These are phyloP conservation scores for Lasioglossum malachurum DNA, from an alignment of 2,888 invertebrate species.

Conservation along the genomic window DNA sequence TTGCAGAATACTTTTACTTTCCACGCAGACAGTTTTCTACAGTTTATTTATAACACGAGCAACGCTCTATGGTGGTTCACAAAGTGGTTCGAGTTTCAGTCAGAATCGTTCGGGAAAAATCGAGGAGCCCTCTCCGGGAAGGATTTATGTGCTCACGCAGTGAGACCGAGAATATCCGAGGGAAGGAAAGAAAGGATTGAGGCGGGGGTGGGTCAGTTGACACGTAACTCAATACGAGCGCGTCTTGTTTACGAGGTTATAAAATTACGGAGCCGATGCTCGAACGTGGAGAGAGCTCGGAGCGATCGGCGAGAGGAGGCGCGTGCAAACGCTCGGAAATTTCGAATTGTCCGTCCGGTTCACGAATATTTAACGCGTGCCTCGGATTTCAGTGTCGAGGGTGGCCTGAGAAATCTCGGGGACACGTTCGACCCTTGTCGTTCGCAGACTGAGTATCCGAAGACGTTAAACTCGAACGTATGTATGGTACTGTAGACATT, in stretches of 20 bases:
- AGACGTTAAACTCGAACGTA: neutral
- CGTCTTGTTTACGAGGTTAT: slow-evolving; percentile 83
- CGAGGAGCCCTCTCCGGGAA: neutral
- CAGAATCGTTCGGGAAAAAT: neutral
- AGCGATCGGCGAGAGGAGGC: slow-evolving; percentile 74
- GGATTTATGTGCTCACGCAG: neutral
- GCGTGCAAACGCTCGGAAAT: slow-evolving; percentile 44
- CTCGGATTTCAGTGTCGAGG: slow-evolving; percentile 29
- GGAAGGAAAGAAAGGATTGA: slow-evolving; percentile 17
- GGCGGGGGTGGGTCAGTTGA: slow-evolving; percentile 69
- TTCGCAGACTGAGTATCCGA: neutral
- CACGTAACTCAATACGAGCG: slow-evolving; percentile 82
- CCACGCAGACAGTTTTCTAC: neutral
- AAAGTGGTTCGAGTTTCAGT: neutral
- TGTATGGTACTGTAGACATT: neutral
- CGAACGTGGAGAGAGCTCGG: slow-evolving; percentile 80
- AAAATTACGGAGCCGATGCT: slow-evolving; percentile 83
- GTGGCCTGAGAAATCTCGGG: slow-evolving; percentile 32
- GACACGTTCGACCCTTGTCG: neutral
- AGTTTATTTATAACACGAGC: neutral
- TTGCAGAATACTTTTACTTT: neutral
- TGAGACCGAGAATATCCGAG: neutral
- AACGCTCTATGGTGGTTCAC: neutral
- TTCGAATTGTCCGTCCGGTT: slow-evolving; percentile 34
- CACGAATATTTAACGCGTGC: slow-evolving; percentile 46